These are phyloP conservation scores for Hoplodrina blanda DNA, from an alignment of 2,888 invertebrate species.

Conservation along the genomic window DNA sequence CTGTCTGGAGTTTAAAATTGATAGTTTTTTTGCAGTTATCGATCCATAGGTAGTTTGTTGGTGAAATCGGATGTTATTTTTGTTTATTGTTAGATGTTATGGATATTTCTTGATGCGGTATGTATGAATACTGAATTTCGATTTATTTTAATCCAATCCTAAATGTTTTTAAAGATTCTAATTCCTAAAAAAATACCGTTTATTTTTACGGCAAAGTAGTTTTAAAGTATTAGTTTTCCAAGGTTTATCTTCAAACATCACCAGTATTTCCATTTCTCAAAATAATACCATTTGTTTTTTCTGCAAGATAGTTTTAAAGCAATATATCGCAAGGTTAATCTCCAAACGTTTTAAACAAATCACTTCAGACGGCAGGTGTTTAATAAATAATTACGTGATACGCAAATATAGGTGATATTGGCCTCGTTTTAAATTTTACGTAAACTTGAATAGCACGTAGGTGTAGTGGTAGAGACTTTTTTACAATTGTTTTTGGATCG, in stretches of 20 bases:
- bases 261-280: constrained; percentile 13
- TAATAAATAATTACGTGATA: constrained; percentile 27
- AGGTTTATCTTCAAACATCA: not conserved
- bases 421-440: constrained; percentile 32
- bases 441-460: constrained; percentile 14
- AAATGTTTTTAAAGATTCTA: constrained; percentile 2
- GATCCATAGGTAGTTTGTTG: too few relatives aligned
- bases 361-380: constrained; percentile 10
- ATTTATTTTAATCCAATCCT: too few relatives aligned
- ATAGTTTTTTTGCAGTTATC: too few relatives aligned
- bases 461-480: not conserved
- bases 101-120: too few relatives aligned
- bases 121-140: too few relatives aligned
- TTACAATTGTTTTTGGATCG: too few relatives aligned
- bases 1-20: not conserved
- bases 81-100: too few relatives aligned
- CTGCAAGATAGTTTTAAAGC: constrained; percentile 4
- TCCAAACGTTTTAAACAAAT: constrained; percentile 15
- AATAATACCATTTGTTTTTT: constrained; percentile 9
- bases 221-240: constrained; percentile 1
- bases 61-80: too few relatives aligned
- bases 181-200: not conserved
- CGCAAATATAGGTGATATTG: constrained; percentile 13
- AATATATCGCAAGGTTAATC: constrained; percentile 10
- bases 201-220: not conserved